Conservation (phyloP, 2,888 invertebrate genomes). For the Chelonus formosanus region DNA sequence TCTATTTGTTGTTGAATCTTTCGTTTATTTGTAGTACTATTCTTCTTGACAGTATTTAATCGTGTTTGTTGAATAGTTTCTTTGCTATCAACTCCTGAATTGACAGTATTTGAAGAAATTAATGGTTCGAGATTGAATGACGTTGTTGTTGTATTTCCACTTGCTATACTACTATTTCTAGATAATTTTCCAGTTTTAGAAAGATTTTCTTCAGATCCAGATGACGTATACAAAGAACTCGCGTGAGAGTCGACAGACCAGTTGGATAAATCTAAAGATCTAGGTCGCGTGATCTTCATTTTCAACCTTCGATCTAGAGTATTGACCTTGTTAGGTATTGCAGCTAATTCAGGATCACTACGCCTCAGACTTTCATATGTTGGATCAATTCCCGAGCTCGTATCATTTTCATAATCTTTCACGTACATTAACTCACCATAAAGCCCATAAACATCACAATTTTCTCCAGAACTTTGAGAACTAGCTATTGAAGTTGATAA, state of each 20-base stretch:
- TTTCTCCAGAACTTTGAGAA: conserved; percentile 71
- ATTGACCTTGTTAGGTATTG: conserved; percentile 83
- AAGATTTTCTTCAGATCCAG: conserved; percentile 87
- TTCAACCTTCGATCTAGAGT: conserved; percentile 82
- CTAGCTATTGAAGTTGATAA: conserved; percentile 69
- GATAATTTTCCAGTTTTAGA: conserved; percentile 74
- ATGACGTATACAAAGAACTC: conserved; percentile 82
- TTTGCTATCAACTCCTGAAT: conserved; percentile 2
- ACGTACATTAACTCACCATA: conserved; percentile 91
- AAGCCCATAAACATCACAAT: conserved; percentile 87
- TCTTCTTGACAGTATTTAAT: not conserved
- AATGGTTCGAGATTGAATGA: conserved; percentile 28
- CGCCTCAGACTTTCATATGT: conserved; percentile 80
- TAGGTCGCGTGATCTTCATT: conserved; percentile 83
- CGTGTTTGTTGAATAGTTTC: not conserved
- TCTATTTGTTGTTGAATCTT: conserved; percentile 64
- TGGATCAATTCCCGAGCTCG: conserved; percentile 75
- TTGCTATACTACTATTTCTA: conserved; percentile 79
- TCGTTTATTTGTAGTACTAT: conserved; percentile 58
- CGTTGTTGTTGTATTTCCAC: conserved; percentile 65
- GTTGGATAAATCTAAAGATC: conserved; percentile 84
- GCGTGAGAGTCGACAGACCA: conserved; percentile 89
- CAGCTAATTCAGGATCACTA: conserved; percentile 85
- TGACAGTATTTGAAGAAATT: conserved; percentile 3
- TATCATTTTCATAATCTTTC: conserved; percentile 85